Base-by-base conservation (phyloP, 2,888 invertebrate species). In the Allolobophora icterica region DNA sequence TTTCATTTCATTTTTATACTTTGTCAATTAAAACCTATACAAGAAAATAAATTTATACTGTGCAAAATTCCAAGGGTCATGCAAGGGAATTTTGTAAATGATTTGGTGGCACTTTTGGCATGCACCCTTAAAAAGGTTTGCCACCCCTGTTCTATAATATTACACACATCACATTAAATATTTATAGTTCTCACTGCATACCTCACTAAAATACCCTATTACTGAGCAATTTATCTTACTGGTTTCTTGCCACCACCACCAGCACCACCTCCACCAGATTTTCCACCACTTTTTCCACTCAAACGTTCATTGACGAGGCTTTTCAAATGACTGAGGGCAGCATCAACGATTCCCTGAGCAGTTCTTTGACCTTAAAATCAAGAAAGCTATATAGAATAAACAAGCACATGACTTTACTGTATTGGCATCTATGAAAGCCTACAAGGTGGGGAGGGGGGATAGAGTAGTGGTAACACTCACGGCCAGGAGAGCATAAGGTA, bases 311-410 rank as follows among this genome's bases (percentile, higher is more conserved):
- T 97, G 4, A 97, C 97, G 96, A 97, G 97, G 84, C 96, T 96
- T 94, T 97, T 97, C 21, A 97, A 97, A 91, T 97, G 97, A 92
- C 97, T 97, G n/a, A 99, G 94, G 0, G 97, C 98, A 90, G 97
- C 97, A 94, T 99, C 98, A 38, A 98, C 97, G 93, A 99, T 96
- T 30, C 97, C 97, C 92, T 97, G 97, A 0, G 99, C 98, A 15
- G 97, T 97, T 94, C 99, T 96, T 90, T 96, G 96, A 0, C 98
- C 96, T 95, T 92, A 89, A 92, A 90, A 89, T 89, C 40, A 91
- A 89, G n/a, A 91, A 35, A 33, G 4, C 24, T 83, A 90, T 34
- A 19, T 45, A n/a, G 11, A n/a, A 71, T 71, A n/a, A n/a, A n/a
- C 30, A 71, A 1, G 11, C 17, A 11, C 11, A 71, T 71, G 17